These are phyloP conservation scores for Drosophila takahashii DNA, from an alignment of 1,140 invertebrate species.

Conservation along the genomic window DNA sequence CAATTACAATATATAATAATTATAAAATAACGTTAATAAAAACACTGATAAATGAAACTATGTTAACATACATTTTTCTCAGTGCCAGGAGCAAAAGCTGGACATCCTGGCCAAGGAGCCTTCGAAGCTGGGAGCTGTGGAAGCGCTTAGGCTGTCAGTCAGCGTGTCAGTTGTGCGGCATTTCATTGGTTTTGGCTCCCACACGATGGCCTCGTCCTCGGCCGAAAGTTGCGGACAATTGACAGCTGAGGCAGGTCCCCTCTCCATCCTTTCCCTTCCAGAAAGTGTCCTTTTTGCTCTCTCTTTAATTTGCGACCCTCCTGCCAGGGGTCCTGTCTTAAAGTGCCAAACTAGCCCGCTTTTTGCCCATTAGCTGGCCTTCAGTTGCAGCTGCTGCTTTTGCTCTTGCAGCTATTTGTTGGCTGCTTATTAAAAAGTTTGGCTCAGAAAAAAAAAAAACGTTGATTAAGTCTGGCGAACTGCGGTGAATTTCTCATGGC, in stretches of 20 bases:
- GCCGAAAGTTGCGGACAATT: constrained; percentile 45
- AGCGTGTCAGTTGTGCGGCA: constrained; percentile 59
- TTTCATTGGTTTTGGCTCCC: constrained; percentile 47
- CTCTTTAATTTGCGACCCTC: constrained; percentile 25
- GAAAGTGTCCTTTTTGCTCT: constrained; percentile 26
- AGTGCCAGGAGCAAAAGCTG: not conserved
- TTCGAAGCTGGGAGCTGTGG: constrained; percentile 14
- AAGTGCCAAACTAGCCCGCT: constrained; percentile 5
- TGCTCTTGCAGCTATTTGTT: constrained; percentile 37
- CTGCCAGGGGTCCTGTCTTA: constrained; percentile 6
- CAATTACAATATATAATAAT: no score
- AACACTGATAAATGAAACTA: no score
- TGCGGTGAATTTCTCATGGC: constrained; percentile 21
- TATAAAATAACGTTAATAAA: no score
- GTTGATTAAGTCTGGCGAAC: constrained; percentile 57
- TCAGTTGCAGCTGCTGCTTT: constrained; percentile 26
- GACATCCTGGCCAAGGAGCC: constrained; percentile 18
- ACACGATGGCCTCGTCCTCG: constrained; percentile 21
- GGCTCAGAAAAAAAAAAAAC: constrained; percentile 33
- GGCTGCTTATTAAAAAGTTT: constrained; percentile 60
- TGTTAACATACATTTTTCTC: not conserved
- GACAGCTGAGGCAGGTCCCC: constrained; percentile 21
- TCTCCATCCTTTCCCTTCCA: constrained; percentile 1
- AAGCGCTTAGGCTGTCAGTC: constrained; percentile 64
- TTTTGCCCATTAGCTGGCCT: constrained; percentile 35